Base-by-base conservation (phyloP, 2,888 invertebrate genomes). In the Noctua janthe region DNA sequence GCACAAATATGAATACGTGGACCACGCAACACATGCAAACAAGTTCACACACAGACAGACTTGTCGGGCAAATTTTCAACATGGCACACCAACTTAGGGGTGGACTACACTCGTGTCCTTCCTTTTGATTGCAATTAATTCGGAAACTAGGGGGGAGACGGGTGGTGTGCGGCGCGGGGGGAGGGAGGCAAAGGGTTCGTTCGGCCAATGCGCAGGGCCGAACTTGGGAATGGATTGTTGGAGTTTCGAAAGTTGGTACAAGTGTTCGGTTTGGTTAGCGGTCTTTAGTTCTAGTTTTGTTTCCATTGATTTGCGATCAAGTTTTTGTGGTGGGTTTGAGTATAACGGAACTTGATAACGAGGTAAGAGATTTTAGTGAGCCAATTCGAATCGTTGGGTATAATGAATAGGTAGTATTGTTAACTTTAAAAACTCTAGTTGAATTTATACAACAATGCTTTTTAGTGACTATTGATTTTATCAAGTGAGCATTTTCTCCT, bases 41-140 rank as follows among this genome's bases (percentile, higher is more conserved):
- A 87, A 62, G 82, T 90, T 91, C 93, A 88, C 93, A 93, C 93
- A 93, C 94, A 87, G 79, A 78, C 82, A 87, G 88, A 93, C 82
- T 89, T 87, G 90, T 89, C 91, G 91, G 90, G 94, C 94, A 94
- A 95, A 95, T 94, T 95, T 95, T 94, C 96, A 96, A 96, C 96
- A 96, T 96, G 96, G 96, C 96, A 94, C 94, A 92, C 95, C 90
- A 94, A 96, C 94, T 95, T 95, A 95, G 96, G 97, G 96, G 94
- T 96, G 96, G 97, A 95, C 97, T 95, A 94, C 94, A 95, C 95
- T 96, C 94, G 95, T 95, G 97, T 97, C 97, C 97, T 97, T 96
- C 96, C 97, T 97, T 96, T 96, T 97, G 97, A 97, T 97, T 97
- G 97, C 97, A 97, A 97, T 97, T 97, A 97, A 97, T 97, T 97